Conservation (phyloP, 2,113 vertebrate species). For the Actenoides lindsayi region DNA sequence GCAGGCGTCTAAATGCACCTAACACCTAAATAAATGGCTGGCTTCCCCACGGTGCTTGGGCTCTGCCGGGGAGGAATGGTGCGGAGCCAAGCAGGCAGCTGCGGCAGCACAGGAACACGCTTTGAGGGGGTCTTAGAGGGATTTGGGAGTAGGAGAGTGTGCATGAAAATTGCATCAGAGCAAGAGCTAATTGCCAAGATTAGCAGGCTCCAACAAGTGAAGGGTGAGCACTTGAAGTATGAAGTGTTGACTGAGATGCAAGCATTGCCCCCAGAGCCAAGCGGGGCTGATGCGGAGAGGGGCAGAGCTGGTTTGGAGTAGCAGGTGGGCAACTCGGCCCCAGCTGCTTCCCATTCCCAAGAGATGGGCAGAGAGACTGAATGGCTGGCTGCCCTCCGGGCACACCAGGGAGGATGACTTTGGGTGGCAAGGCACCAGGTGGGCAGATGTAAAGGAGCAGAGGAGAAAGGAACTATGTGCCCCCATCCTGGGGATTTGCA, state of each 20-base stretch:
- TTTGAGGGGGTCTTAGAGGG: slow-evolving; percentile 33
- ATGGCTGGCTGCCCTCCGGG: accelerated
- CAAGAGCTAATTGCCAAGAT: slow-evolving; percentile 55
- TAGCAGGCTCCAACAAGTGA: slow-evolving; percentile 53
- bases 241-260: slow-evolving; percentile 1
- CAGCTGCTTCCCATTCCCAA: not conserved
- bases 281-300: not conserved
- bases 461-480: not conserved
- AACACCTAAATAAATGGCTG: slow-evolving; percentile 27
- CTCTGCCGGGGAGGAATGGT: not conserved
- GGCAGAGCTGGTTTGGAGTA: not conserved
- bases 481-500: too few species aligned
- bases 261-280: not conserved
- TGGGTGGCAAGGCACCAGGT: not conserved
- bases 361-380: not conserved
- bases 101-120: slow-evolving; percentile 14
- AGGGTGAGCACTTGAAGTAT: slow-evolving; percentile 47
- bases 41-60: not conserved
- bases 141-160: slow-evolving; percentile 6
- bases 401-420: not conserved
- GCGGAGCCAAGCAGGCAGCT: slow-evolving; percentile 39
- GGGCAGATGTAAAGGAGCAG: not conserved
- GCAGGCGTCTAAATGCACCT: not conserved
- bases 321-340: not conserved
- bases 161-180: slow-evolving; percentile 21